Evolutionary conservation across 2,797 vertebrate genomes (phyloP), one percentile per base, ranked within the genome.

Genomic region (Eupleurogrammus muticus): DNA sequence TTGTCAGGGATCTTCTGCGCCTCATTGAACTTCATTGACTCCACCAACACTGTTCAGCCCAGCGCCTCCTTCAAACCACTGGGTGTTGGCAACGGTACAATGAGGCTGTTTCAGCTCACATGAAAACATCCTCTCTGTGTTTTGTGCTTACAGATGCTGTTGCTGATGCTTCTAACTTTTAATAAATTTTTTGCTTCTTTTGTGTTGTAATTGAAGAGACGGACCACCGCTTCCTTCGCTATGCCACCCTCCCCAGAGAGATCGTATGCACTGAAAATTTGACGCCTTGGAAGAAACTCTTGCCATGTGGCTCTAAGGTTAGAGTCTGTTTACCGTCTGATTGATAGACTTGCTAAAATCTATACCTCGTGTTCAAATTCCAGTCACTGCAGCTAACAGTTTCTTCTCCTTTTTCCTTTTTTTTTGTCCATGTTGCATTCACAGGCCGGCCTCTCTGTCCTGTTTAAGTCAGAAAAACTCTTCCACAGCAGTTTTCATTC

Each of bases 401-500:
- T 44, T 32, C 5, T 49, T 36, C 14, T 36, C 44, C 12, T 70
- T 14, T 65, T 32, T 20, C 35, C 38, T 17, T 13, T 1, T 17
- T 13, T 1, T 60, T 16, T 75, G 38, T 5, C 9, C 4, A 0
- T 62, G 46, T 71, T 59, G 42, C 66, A 66, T 34, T 23, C 81
- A 35, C 85, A 99, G 98, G 96, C 98, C 1, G 97, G 98, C 48
- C 94, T 99, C 0, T 95, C 98, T 4, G 96, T 98, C 83, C 91
- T 99, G 83, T 81, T 99, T 77, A 98, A 98, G 89, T 97, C 97
- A 0, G 97, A 99, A 81, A 97, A 97, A 81, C 89, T 99, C 79
- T 99, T 99, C 92, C 95, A 99, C 93, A 99, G 95, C 85, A 99
- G 95, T 83, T 99, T 99, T 87, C 96, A 97, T 89, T 99, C 98